Conservation (phyloP, 2,888 invertebrate genomes). For the Sinodicranocentrus sp. region DNA sequence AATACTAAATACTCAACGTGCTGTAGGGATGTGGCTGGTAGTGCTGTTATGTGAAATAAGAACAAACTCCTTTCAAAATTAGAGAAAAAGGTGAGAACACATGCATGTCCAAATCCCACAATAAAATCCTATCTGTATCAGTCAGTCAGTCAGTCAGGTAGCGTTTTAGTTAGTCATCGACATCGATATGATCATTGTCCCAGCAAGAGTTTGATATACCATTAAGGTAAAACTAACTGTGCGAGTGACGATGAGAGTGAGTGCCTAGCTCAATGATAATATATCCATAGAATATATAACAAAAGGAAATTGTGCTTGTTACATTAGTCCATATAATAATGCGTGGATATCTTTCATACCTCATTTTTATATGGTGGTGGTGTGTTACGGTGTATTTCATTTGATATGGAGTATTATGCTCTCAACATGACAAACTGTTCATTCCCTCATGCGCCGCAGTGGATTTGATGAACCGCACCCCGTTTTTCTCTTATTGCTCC, state of each 20-base stretch:
- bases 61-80: background rate
- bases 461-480: slow-evolving; percentile 40
- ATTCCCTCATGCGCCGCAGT: background rate
- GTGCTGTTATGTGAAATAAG: slow-evolving; percentile 8
- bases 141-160: slow-evolving; percentile 44
- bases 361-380: too few species aligned
- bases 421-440: slow-evolving; percentile 4
- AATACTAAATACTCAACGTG: too few species aligned
- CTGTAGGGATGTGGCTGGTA: background rate
- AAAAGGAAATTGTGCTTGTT: slow-evolving; percentile 28
- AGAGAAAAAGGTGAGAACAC: slow-evolving; percentile 53
- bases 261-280: background rate
- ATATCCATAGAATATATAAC: slow-evolving; percentile 1
- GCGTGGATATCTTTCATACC: slow-evolving; percentile 15
- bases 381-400: slow-evolving; percentile 25
- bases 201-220: too few species aligned
- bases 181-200: too few species aligned
- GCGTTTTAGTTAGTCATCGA: background rate
- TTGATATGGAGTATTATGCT: slow-evolving; percentile 16
- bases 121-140: slow-evolving; percentile 54
- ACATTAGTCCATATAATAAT: slow-evolving; percentile 6
- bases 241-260: background rate
- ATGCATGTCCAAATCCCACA: slow-evolving; percentile 40
- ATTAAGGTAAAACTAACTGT: slow-evolving; percentile 16
- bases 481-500: slow-evolving; percentile 19